Conservation (phyloP, 92 coral and sea anemone species). For the Epizoanthus ramosus region DNA sequence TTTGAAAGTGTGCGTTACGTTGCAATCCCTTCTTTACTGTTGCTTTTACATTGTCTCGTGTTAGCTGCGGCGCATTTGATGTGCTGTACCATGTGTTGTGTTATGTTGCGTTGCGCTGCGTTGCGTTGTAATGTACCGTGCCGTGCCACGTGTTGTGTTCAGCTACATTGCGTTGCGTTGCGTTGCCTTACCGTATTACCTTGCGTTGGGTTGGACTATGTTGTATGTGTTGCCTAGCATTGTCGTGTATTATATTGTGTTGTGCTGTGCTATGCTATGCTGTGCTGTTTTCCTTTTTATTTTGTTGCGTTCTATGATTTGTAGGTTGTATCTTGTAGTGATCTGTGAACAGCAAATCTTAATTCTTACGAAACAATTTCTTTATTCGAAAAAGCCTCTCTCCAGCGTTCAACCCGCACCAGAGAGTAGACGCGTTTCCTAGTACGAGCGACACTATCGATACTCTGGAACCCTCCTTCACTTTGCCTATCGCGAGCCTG, state of each 20-base stretch:
- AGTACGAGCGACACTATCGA: slow-evolving; percentile 13
- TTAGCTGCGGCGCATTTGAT: too few species aligned
- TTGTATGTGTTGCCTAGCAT: background rate
- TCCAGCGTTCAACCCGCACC: background rate
- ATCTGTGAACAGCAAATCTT: background rate
- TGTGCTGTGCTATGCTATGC: background rate
- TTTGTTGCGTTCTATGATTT: background rate
- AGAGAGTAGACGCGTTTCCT: background rate
- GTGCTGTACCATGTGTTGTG: background rate
- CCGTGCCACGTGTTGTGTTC: too few species aligned
- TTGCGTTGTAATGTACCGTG: too few species aligned
- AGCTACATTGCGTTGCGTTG: too few species aligned
- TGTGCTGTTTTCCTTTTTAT: background rate
- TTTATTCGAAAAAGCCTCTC: background rate
- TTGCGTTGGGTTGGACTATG: background rate
- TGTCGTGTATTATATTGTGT: too few species aligned
- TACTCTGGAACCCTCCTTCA: slow-evolving; percentile 35
- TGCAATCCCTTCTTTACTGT: too few species aligned
- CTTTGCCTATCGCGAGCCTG: slow-evolving; percentile 29
- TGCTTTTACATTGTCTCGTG: too few species aligned
- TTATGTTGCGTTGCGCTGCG: background rate
- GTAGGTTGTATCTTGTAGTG: background rate
- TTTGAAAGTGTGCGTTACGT: too few species aligned
- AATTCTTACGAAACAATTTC: background rate
- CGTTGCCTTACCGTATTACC: too few species aligned